These are phyloP conservation scores for Lymantria dispar DNA, from an alignment of 2,888 invertebrate species.

Conservation along the genomic window DNA sequence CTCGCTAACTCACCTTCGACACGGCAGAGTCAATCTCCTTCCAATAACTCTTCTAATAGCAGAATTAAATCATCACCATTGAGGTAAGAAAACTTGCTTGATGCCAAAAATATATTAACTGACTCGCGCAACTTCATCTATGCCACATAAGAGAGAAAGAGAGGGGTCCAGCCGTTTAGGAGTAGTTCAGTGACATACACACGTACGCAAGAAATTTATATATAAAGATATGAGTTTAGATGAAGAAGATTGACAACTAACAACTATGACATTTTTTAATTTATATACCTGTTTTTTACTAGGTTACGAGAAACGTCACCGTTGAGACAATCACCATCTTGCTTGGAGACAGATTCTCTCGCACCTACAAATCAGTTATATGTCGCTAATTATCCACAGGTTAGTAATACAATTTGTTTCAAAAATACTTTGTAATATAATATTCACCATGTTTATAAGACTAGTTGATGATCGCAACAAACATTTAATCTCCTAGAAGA, in stretches of 20 bases:
- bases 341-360: conserved; percentile 54
- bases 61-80: conserved; percentile 62
- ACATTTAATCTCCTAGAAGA: too few species aligned
- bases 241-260: too few species aligned
- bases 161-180: too few species aligned
- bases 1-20: conserved; percentile 60
- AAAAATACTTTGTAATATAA: too few species aligned
- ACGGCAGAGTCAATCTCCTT: conserved; percentile 65
- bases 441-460: too few species aligned
- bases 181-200: too few species aligned
- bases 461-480: too few species aligned
- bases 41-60: conserved; percentile 63
- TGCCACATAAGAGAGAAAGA: too few species aligned
- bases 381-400: conserved; percentile 69
- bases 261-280: background rate
- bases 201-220: too few species aligned
- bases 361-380: conserved; percentile 49
- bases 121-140: background rate
- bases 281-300: background rate
- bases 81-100: conserved; percentile 43
- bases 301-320: conserved; percentile 63
- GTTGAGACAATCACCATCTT: conserved; percentile 56
- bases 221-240: too few species aligned
- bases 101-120: too few species aligned
- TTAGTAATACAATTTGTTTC: conserved; percentile 20